Conservation (phyloP, 2,888 invertebrate genomes). For the Ecliptopera silaceata region DNA sequence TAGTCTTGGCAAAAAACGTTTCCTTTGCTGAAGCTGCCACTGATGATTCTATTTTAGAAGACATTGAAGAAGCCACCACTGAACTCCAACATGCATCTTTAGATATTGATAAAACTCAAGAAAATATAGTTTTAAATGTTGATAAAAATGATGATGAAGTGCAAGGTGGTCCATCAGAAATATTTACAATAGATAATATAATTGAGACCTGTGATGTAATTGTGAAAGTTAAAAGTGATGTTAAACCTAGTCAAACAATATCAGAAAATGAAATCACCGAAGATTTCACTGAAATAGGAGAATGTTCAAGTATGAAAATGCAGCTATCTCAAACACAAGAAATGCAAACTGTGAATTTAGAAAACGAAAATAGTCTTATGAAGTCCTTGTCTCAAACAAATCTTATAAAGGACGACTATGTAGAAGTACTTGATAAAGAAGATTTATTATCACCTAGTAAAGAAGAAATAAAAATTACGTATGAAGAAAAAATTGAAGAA, state of each 20-base stretch:
- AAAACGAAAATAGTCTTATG: not conserved
- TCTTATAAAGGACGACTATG: not conserved
- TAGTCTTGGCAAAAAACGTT: constrained; percentile 3
- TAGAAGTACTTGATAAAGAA: not conserved
- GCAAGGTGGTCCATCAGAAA: not conserved
- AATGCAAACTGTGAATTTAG: not conserved
- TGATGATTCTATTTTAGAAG: not conserved
- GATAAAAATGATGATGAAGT: not conserved
- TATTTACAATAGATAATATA: not conserved
- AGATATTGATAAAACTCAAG: not conserved
- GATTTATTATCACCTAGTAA: not conserved
- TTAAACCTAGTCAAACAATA: too few relatives aligned
- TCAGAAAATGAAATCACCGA: not conserved
- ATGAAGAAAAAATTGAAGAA: not conserved
- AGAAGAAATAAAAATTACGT: not conserved
- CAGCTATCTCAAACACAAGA: not conserved
- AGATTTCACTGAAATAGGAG: not conserved
- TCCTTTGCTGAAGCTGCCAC: not conserved
- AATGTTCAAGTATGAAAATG: not conserved
- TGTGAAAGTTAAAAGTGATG: too few relatives aligned
- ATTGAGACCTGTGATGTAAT: not conserved
- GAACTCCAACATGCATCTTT: not conserved
- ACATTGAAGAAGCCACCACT: not conserved
- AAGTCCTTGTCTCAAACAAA: not conserved
- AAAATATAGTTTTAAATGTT: not conserved